phyloP scores from a whole-genome alignment of 2,888 invertebrate genomes.

The Tiliacea citrago region DNA sequence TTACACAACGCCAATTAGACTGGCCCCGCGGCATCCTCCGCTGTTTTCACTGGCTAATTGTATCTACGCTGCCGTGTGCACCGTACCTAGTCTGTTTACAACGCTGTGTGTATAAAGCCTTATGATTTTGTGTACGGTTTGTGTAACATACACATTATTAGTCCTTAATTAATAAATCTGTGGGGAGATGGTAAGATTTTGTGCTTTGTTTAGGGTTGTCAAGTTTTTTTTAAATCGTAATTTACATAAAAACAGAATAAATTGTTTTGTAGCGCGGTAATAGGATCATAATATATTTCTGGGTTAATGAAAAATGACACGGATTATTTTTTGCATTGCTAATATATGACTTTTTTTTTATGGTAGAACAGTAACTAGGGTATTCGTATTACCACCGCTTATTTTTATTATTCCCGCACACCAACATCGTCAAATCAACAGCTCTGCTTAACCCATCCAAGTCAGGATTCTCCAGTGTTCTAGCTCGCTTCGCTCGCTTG shows the following conservation, averaged over 20 bases:
- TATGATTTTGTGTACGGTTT: conserved; percentile 52
- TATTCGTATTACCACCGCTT: neutral
- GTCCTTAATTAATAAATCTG: conserved; percentile 57
- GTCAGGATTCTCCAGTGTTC: neutral
- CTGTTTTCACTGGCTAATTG: conserved; percentile 85
- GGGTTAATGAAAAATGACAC: neutral
- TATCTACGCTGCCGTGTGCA: conserved; percentile 69
- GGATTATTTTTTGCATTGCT: neutral
- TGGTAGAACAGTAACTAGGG: neutral
- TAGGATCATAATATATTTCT: neutral
- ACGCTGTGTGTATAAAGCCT: conserved; percentile 56
- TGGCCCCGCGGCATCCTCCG: conserved; percentile 79
- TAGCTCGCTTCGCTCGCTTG: neutral
- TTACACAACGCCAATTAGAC: conserved; percentile 90
- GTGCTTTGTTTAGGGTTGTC: conserved; percentile 12
- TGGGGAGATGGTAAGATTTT: conserved; percentile 42
- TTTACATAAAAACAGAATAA: neutral
- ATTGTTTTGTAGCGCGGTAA: too few species aligned
- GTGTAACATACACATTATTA: conserved; percentile 48
- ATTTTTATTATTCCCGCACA: neutral
- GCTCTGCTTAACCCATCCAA: neutral
- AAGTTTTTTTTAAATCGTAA: neutral
- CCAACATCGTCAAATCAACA: neutral
- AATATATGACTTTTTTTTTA: neutral
- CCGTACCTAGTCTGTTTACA: conserved; percentile 63